These are phyloP conservation scores for Columbina picui DNA, from an alignment of 2,113 vertebrate genomes.

Conservation along the genomic window DNA sequence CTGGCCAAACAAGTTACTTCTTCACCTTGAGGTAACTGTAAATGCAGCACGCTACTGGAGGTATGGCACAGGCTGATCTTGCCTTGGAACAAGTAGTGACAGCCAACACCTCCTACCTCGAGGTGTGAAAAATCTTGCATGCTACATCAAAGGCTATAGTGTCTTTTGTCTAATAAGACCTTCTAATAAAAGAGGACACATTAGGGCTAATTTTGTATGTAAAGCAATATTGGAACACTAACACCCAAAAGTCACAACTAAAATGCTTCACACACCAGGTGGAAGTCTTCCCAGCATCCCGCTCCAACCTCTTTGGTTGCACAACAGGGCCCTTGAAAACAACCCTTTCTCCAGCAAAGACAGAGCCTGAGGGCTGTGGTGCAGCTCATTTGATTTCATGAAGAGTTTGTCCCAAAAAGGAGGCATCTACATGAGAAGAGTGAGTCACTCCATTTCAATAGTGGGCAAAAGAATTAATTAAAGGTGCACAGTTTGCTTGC, in stretches of 20 bases:
- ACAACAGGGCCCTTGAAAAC: neutral
- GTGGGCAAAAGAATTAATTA: constrained; percentile 32
- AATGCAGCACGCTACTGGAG: neutral
- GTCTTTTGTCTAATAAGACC: neutral
- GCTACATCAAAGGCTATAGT: neutral
- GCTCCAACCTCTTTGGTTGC: neutral
- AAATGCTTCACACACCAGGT: neutral
- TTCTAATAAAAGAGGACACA: neutral
- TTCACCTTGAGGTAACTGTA: constrained; percentile 36
- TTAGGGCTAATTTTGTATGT: neutral
- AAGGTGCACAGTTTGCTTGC: neutral
- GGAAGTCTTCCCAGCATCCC: neutral
- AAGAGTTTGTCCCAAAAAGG: constrained; percentile 39
- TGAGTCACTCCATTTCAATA: constrained; percentile 33
- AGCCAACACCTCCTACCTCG: neutral
- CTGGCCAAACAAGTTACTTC: constrained; percentile 15
- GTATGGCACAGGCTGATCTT: neutral
- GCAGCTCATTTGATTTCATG: neutral
- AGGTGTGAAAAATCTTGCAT: neutral
- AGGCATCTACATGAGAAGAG: neutral
- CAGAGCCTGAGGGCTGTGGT: neutral
- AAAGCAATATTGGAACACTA: neutral
- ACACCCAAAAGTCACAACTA: neutral
- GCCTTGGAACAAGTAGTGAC: neutral
- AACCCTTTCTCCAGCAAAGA: constrained; percentile 17